Percentiles rank a stretch among this genome's conserved stretches.
Conservation (phyloP, 2,888 invertebrate genomes). For the Dione juno region DNA sequence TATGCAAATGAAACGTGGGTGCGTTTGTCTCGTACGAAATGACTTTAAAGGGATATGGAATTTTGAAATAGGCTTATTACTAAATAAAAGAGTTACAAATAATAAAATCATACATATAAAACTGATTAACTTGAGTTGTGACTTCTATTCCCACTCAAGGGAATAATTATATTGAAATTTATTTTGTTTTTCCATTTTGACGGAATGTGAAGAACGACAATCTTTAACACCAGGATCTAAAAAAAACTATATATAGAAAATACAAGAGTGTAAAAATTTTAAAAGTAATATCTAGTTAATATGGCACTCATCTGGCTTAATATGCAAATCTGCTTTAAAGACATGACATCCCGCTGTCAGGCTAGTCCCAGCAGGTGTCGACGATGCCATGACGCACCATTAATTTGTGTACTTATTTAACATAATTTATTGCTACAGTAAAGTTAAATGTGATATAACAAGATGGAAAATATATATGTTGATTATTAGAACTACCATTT, state of each 20-base stretch:
- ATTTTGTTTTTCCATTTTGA: not conserved
- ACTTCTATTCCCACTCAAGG: no score
- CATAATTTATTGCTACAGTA: constrained; percentile 35
- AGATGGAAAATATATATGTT: constrained; percentile 25
- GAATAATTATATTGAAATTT: no score
- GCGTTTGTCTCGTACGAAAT: constrained; percentile 24
- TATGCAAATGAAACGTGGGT: constrained; percentile 39
- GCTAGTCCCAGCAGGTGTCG: constrained; percentile 45
- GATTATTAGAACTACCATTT: constrained; percentile 5
- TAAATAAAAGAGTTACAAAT: constrained; percentile 7
- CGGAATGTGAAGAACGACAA: not conserved
- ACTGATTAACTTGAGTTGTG: no score
- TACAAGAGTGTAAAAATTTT: not conserved
- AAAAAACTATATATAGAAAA: not conserved
- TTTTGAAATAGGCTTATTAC: not conserved
- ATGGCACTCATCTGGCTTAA: constrained; percentile 32
- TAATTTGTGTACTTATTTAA: constrained; percentile 40
- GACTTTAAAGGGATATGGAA: constrained; percentile 17
- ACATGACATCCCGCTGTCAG: constrained; percentile 33
- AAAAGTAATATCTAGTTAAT: constrained; percentile 18
- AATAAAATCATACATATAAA: not conserved
- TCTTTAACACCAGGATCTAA: not conserved
- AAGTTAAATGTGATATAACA: constrained; percentile 25
- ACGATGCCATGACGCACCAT: constrained; percentile 36
- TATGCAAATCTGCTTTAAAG: constrained; percentile 42